Conservation (phyloP, 2,113 vertebrate species). For the Helogale parvula region DNA sequence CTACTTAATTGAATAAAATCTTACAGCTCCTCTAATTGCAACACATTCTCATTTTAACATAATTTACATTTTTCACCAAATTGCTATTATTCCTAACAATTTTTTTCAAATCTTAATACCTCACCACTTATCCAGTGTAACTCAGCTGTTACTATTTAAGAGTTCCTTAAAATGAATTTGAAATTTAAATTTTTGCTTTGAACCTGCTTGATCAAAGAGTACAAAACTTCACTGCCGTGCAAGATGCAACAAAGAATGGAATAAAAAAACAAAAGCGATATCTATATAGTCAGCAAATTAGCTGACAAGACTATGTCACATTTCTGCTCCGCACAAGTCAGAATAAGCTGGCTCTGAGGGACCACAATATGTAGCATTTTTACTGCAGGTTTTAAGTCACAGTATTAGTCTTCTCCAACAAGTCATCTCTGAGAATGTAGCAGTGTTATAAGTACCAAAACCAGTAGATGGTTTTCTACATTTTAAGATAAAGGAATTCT, state of each 20-base stretch:
- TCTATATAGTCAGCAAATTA: neutral
- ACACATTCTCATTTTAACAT: neutral
- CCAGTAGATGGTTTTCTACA: neutral
- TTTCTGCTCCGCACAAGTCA: neutral
- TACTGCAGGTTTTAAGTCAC: neutral
- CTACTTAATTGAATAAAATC: conserved; percentile 50
- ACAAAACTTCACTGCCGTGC: neutral
- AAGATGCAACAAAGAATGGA: neutral
- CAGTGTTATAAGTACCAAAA: neutral
- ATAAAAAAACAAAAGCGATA: neutral
- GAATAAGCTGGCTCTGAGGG: neutral
- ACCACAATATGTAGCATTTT: neutral
- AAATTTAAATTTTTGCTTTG: neutral
- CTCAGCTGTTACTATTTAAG: neutral
- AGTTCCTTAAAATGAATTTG: neutral
- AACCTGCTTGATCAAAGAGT: neutral
- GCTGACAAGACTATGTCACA: neutral
- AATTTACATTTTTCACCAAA: neutral
- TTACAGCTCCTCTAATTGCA: neutral
- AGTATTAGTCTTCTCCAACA: neutral
- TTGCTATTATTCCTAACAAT: neutral
- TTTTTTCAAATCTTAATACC: neutral
- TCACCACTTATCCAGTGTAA: neutral
- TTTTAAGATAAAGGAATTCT: neutral
- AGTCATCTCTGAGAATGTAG: neutral